phyloP scores from a whole-genome alignment of 2,113 vertebrate species.

The Neoarius graeffei region DNA sequence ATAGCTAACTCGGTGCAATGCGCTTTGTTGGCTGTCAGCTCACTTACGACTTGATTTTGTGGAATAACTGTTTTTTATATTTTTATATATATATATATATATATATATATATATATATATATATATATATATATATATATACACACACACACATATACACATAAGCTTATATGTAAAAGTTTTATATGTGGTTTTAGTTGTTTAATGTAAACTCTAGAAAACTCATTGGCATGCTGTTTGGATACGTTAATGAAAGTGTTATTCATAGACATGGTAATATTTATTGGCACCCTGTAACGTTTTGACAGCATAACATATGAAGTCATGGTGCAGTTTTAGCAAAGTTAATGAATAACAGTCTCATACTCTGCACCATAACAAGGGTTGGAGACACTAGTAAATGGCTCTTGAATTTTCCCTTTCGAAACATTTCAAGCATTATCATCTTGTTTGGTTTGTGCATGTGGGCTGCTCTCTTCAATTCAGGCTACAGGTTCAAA shows the following conservation, averaged over 20 bases:
- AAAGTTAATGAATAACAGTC: background rate
- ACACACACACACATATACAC: too few species aligned
- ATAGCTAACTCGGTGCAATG: too few species aligned
- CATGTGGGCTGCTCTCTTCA: background rate
- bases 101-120: too few species aligned
- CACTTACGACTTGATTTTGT: too few species aligned
- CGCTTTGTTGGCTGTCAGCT: too few species aligned
- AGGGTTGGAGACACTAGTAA: background rate
- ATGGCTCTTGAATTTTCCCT: background rate
- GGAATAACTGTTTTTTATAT: too few species aligned
- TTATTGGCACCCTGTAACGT: background rate
- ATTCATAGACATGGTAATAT: background rate
- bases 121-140: too few species aligned
- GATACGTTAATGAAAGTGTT: background rate
- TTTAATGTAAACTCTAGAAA: background rate
- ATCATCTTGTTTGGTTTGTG: background rate
- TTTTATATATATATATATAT: too few species aligned
- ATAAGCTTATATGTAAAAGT: background rate
- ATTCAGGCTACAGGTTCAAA: background rate
- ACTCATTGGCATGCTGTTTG: background rate
- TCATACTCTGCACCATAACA: background rate
- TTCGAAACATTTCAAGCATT: background rate
- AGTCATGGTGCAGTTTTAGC: background rate
- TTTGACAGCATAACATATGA: background rate
- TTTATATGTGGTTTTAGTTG: background rate